Conservation (phyloP, 2,888 invertebrate species). For the Liposcelis brunnea region DNA sequence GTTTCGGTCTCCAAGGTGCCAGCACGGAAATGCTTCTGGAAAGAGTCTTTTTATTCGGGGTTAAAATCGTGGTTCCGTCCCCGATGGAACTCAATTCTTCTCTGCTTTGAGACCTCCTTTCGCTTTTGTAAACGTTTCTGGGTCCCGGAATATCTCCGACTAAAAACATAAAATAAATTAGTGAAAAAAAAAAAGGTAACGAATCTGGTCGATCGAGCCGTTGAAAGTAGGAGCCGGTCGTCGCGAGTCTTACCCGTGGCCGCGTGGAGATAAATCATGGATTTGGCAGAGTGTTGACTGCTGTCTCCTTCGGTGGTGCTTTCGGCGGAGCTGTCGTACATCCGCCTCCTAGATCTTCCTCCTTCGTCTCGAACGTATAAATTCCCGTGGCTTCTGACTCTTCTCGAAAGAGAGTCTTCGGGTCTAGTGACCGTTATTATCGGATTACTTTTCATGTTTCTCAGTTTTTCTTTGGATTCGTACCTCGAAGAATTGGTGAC, state of each 20-base stretch:
- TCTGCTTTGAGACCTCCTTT: slow-evolving; percentile 47
- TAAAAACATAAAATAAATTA: slow-evolving; percentile 22
- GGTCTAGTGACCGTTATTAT: neutral
- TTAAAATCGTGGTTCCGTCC: slow-evolving; percentile 21
- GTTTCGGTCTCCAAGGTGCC: slow-evolving; percentile 68
- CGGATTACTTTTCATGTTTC: slow-evolving; percentile 3
- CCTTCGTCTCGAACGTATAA: slow-evolving; percentile 21
- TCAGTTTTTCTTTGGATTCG: neutral
- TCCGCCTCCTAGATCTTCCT: slow-evolving; percentile 15
- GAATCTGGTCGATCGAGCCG: neutral
- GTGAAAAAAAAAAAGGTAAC: slow-evolving; percentile 1
- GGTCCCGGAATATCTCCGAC: slow-evolving; percentile 75
- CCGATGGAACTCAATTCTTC: slow-evolving; percentile 52
- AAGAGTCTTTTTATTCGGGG: slow-evolving; percentile 49
- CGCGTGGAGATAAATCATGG: slow-evolving; percentile 69
- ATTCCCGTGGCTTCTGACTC: neutral
- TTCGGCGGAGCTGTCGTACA: slow-evolving; percentile 36
- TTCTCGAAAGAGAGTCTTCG: slow-evolving; percentile 1
- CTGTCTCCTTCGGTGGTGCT: slow-evolving; percentile 57
- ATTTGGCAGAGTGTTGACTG: slow-evolving; percentile 66
- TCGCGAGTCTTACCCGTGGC: slow-evolving; percentile 43
- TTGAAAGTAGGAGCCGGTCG: neutral
- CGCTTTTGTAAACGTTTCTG: slow-evolving; percentile 27
- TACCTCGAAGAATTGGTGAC: slow-evolving; percentile 10
- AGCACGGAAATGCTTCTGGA: slow-evolving; percentile 63